Base-by-base conservation (phyloP, 1,140 invertebrate species). In the Agraylea sexmaculata region DNA sequence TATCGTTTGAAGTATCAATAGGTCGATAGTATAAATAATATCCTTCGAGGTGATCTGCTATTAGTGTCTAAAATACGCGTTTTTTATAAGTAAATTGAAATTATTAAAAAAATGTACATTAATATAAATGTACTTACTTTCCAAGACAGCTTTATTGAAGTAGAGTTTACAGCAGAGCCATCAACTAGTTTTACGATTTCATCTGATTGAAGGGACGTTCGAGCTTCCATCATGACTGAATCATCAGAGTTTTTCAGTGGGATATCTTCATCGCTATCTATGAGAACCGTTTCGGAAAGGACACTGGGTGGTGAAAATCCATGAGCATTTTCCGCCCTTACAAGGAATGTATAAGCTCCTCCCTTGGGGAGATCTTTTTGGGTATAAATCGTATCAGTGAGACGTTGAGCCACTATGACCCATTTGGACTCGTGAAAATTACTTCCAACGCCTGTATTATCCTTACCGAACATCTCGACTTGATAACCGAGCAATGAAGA, bases 271-370 rank as follows among this genome's bases (percentile, higher is more conserved):
- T 69, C 55, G 40, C 70, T 64, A 2, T 71, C 70, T 25, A 77
- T 68, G 4, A 69, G 68, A 28, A 81, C 64, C 22, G 73, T 64
- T 45, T 80, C 75, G 8, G 80, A 80, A 18, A 78, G 56, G 35
- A 68, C 66, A 37, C 78, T 82, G 1, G 78, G 78, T 2, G 70
- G 70, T 0, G 78, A 80, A n/a, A 82, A 53, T 3, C 88, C 87
- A 55, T 87, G 78, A 1, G 77, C 77, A 58, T 92, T 93, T 61
- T 87, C 81, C 0, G 87, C 83, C 22, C 78, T n/a, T 0, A 93
- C 76, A 20, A 92, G 66, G 58, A 94, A 94, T 51, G 87, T 75
- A 54, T 93, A 94, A 0, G 77, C 75, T 1, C 79, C 75, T 13
- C 79, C 83, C 20, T 76, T 74, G 23, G 73, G 70, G 13, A 89